phyloP scores from a whole-genome alignment of 2,113 vertebrate genomes.

The Sturnus vulgaris region DNA sequence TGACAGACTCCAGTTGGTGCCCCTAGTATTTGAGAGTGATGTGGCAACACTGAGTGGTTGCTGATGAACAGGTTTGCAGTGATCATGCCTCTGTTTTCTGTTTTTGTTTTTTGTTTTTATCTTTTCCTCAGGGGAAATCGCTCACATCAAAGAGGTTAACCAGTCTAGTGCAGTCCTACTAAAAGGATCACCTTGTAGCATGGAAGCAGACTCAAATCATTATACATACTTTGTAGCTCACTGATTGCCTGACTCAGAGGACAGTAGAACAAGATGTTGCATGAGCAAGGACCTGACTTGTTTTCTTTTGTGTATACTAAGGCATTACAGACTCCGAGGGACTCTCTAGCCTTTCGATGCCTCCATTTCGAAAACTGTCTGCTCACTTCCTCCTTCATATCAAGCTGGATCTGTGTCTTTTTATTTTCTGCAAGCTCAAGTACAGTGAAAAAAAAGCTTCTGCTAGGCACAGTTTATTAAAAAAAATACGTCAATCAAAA shows the following conservation, averaged over 20 bases:
- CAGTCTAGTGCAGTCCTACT: slow-evolving; percentile 90
- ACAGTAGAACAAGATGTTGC: slow-evolving; percentile 86
- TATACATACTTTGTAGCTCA: slow-evolving; percentile 81
- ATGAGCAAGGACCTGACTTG: slow-evolving; percentile 87
- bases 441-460: slow-evolving; percentile 78
- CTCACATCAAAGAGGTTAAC: slow-evolving; percentile 87
- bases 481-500: slow-evolving; percentile 76
- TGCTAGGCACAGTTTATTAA: slow-evolving; percentile 73
- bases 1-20: slow-evolving; percentile 49
- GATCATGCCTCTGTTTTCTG: slow-evolving; percentile 67
- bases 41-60: slow-evolving; percentile 39
- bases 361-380: slow-evolving; percentile 75
- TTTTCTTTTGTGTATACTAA: slow-evolving; percentile 77
- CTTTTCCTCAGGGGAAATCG: slow-evolving; percentile 82
- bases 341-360: slow-evolving; percentile 73
- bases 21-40: slow-evolving; percentile 46
- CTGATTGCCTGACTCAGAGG: slow-evolving; percentile 79
- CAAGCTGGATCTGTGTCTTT: slow-evolving; percentile 75
- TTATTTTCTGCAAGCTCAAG: slow-evolving; percentile 79
- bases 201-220: slow-evolving; percentile 80
- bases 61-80: slow-evolving; percentile 58
- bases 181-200: slow-evolving; percentile 81
- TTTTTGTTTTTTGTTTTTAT: slow-evolving; percentile 70
- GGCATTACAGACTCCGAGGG: slow-evolving; percentile 76
- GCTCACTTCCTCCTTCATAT: slow-evolving; percentile 77